Evolutionary conservation across 2,113 vertebrate species (phyloP), one percentile per base, ranked within the genome.

Genomic region (Prietella phreatophila): DNA sequence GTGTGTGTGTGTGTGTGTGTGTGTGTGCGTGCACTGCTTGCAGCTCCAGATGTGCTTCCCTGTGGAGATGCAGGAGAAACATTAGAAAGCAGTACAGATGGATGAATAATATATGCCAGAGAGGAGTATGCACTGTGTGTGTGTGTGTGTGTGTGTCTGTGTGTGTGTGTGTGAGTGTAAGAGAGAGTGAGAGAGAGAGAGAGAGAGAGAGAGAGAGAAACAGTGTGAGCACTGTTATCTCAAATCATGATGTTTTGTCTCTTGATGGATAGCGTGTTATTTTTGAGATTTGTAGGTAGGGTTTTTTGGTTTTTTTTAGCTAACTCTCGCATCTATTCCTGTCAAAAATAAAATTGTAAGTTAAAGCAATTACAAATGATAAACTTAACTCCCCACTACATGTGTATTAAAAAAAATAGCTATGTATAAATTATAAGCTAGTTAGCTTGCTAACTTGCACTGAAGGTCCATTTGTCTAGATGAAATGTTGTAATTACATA

Each of bases 41-140:
- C 73, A 88, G 36, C 75, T 84, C 88, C 87, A 89, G 83, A 89
- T 90, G 91, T 89, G 84, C 76, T 73, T 86, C 63, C 87, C 89
- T 85, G 83, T 65, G 79, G 90, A 88, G 58, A 88, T 19, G 82
- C 56, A 67, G 83, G 83, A 71, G 83, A 89, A 90, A 88, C 85
- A 91, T 83, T 60, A 84, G 78, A 88, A 88, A 88, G 88, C 88
- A 88, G 86, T 89, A 86, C 88, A 90, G 88, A 88, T 84, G 82
- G 87, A 89, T 91, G 86, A 90, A 83, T 83, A 90, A 91, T 86
- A 75, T 80, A 87, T 88, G 42, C 55, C 58, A 14, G 83, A 81
- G 79, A 88, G 87, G 73, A 87, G 82, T 53, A 88, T 86, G 65
- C 85, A 88, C 65, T 55, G 58, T 85, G 73, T 83, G 22, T 63